These are phyloP conservation scores for Ameiurus melas DNA, from an alignment of 2,113 vertebrate species.

Conservation along the genomic window DNA sequence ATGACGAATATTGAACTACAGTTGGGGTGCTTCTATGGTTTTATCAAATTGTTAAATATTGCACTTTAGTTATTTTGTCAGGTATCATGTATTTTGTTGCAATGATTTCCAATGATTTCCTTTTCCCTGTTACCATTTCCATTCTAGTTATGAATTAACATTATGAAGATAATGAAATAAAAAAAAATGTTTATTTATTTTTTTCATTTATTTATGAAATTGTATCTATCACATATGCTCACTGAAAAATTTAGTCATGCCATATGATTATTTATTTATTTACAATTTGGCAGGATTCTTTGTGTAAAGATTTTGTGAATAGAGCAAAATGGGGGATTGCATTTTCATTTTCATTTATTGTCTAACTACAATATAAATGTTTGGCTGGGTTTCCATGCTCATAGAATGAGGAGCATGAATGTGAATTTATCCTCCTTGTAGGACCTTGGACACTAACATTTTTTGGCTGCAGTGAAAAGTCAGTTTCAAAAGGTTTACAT, in stretches of 20 bases:
- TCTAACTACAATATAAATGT: no score
- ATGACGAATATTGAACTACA: neutral
- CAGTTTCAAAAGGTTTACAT: neutral
- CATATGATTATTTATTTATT: neutral
- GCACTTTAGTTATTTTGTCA: neutral
- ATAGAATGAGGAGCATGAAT: neutral
- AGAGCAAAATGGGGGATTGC: neutral
- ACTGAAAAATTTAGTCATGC: neutral
- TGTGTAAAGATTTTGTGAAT: neutral
- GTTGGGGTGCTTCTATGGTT: neutral
- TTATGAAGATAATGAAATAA: neutral
- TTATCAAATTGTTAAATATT: neutral
- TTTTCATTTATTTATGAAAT: neutral
- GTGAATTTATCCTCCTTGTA: neutral
- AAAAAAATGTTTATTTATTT: neutral
- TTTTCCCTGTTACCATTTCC: neutral
- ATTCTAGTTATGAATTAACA: neutral
- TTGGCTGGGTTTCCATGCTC: neutral
- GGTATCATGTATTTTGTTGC: neutral
- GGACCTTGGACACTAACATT: neutral
- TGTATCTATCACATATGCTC: neutral
- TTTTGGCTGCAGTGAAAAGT: neutral
- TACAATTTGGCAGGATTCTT: neutral
- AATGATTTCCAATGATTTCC: neutral
- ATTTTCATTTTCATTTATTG: neutral